Percentiles rank a stretch among this genome's conserved stretches.
Conservation (phyloP, 2,888 invertebrate species). For the Pharmacophagus antenor region DNA sequence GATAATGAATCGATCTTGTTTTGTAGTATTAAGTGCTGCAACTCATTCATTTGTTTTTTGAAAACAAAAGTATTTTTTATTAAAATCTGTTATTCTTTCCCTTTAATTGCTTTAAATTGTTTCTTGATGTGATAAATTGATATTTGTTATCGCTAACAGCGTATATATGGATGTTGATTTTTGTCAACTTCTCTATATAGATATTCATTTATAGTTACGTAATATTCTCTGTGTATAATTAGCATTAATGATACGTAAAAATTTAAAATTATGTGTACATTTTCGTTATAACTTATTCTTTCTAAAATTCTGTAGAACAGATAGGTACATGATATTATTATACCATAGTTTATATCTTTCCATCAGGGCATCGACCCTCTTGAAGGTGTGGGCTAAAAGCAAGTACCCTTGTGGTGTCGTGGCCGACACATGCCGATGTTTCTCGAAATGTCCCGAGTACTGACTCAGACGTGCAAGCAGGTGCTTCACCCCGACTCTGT, state of each 20-base stretch:
- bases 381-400: slow-evolving; percentile 6
- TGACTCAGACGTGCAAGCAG: slow-evolving; percentile 23
- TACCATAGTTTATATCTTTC: not conserved
- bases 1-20: too few relatives aligned
- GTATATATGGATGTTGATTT: not conserved
- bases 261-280: too few relatives aligned
- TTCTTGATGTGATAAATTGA: not conserved
- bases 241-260: too few relatives aligned
- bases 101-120: too few relatives aligned
- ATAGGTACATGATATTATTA: not conserved
- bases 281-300: too few relatives aligned
- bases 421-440: slow-evolving; percentile 11
- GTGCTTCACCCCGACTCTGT: slow-evolving; percentile 23
- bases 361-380: not conserved
- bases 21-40: not conserved
- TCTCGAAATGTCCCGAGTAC: slow-evolving; percentile 16
- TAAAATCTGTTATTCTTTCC: not conserved
- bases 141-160: not conserved
- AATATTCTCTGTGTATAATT: not conserved
- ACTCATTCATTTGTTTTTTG: too few relatives aligned
- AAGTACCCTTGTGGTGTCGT: slow-evolving; percentile 4
- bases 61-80: too few relatives aligned
- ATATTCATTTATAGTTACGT: not conserved
- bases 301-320: too few relatives aligned
- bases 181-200: too few relatives aligned